A percentile compares a stretch with the other conserved stretches of the same genome.
These are phyloP conservation scores for Ctenicera cuprea DNA, from an alignment of 2,888 invertebrate species.

Conservation along the genomic window DNA sequence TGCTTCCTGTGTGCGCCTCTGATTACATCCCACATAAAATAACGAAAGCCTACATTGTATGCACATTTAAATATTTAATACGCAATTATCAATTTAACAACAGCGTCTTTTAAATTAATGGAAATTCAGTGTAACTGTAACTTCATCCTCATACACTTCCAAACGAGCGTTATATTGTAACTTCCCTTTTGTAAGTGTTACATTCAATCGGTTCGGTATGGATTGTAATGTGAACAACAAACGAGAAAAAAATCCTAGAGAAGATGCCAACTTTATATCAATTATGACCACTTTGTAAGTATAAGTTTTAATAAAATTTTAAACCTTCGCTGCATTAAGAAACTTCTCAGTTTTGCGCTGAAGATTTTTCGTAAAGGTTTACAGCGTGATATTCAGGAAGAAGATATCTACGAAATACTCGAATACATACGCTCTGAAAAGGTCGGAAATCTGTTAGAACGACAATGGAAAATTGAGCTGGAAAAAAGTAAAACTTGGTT, in stretches of 20 bases:
- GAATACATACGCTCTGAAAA: conserved; percentile 74
- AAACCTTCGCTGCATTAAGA: background rate
- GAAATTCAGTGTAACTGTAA: background rate
- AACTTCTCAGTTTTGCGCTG: conserved; percentile 77
- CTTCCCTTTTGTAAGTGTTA: background rate
- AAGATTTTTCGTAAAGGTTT: conserved; percentile 80
- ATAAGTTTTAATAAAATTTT: background rate
- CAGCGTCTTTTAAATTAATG: background rate
- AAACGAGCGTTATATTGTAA: conserved; percentile 65
- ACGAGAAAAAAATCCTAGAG: conserved; percentile 52
- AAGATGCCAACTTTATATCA: conserved; percentile 52
- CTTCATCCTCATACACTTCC: background rate
- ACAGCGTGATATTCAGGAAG: conserved; percentile 78
- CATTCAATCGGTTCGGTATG: conserved; percentile 14
- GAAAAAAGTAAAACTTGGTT: conserved; percentile 44
- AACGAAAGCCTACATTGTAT: too few relatives aligned
- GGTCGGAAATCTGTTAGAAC: conserved; percentile 72
- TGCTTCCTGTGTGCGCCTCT: too few relatives aligned
- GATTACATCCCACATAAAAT: too few relatives aligned
- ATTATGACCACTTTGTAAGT: conserved; percentile 55
- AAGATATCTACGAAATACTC: conserved; percentile 77
- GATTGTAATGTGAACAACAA: background rate
- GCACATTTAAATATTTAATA: too few relatives aligned
- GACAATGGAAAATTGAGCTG: conserved; percentile 60
- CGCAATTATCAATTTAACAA: background rate